Conservation (phyloP, 1,140 invertebrate genomes). For the Pectinophora gossypiella region DNA sequence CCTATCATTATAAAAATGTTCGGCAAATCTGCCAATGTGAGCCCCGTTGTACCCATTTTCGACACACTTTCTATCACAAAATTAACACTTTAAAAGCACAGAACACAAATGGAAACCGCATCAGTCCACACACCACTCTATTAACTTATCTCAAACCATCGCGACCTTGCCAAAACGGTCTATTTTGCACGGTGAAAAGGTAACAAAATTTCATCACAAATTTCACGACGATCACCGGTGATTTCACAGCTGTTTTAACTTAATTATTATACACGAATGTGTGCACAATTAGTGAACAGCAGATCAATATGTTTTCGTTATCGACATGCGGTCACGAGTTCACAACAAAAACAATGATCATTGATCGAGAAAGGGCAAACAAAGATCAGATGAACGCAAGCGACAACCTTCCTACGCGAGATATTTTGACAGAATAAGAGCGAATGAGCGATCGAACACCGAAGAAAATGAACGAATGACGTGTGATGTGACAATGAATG, state of each 20-base stretch:
- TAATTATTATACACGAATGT: too few relatives aligned
- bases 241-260: constrained; percentile 15
- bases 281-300: background rate
- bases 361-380: background rate
- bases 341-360: constrained; percentile 4
- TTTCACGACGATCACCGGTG: constrained; percentile 16
- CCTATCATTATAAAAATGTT: constrained; percentile 83
- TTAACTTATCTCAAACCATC: constrained; percentile 25
- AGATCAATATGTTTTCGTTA: constrained; percentile 2
- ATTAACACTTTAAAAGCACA: constrained; percentile 34
- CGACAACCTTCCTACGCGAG: background rate
- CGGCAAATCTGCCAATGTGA: constrained; percentile 81
- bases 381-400: background rate
- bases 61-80: constrained; percentile 32
- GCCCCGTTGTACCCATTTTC: constrained; percentile 73
- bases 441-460: background rate
- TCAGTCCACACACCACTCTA: constrained; percentile 36
- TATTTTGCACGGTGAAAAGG: constrained; percentile 44
- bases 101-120: constrained; percentile 32
- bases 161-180: constrained; percentile 42
- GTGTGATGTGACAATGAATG: background rate
- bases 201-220: constrained; percentile 29
- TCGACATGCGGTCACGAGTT: background rate
- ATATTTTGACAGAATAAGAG: background rate
- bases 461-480: background rate